Base-by-base conservation (phyloP, 2,797 vertebrate genomes). In the Phaenicophaeus curvirostris region DNA sequence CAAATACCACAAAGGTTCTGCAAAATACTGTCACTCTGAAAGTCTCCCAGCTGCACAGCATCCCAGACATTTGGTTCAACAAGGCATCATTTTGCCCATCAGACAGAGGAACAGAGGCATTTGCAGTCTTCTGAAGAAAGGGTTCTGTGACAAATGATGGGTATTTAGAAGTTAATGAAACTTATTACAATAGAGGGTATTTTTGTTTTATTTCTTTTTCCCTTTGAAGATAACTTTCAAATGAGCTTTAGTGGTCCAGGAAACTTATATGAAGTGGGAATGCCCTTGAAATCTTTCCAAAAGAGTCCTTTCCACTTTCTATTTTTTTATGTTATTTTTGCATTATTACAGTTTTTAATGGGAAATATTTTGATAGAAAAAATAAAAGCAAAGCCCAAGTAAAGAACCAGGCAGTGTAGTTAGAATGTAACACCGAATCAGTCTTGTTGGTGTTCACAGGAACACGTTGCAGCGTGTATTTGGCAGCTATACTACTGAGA, bases 101-200 rank as follows among this genome's bases (percentile, higher is more conserved):
- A 57, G 50, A n/a, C 0, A 86, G 20, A 57, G 35, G 37, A 35
- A 81, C 0, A 2, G 11, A n/a, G 57, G 23, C 0, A 0, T 50
- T 61, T 41, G 11, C 21, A 54, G 30, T 19, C 46, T 30, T 77
- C 44, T 17, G 54, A 72, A 83, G 46, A 33, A 44, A 50, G 19
- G 46, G 25, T 54, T 78, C 55, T 18, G 6, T 42, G 51, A 42
- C 12, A 48, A 81, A 46, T 39, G 21, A 30, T 6, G 39, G 58
- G 6, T 41, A 8, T 37, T 53, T 59, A 28, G 35, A 81, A 71
- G 35, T 41, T 75, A 54, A 72, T 44, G 55, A 46, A 44, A 54
- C 11, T 73, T n/a, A 13, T 66, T 58, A 27, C 13, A 35, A 19
- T 12, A 13, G 17, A 66, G 18, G 8, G 2, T 31, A 9, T 21